A percentile compares a stretch with the other conserved stretches of the same genome.
These are phyloP conservation scores for Indri indri DNA, from an alignment of 2,113 vertebrate species.

Conservation along the genomic window DNA sequence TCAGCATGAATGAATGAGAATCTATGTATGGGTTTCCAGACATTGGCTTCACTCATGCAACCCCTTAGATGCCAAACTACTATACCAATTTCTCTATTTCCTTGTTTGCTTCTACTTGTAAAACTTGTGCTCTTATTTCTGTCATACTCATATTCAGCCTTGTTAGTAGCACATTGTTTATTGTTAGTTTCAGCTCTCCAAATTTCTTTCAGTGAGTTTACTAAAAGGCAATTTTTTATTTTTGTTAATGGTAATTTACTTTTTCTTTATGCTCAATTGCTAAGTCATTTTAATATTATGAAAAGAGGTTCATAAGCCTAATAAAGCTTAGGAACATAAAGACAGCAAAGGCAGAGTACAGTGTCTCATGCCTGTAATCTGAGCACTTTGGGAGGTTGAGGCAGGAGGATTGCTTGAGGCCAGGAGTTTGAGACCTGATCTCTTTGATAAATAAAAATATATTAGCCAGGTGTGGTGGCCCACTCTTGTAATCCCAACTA, in stretches of 20 bases:
- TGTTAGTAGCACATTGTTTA: not conserved
- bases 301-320: constrained; percentile 31
- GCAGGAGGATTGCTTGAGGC: too few relatives aligned
- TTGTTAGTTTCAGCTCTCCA: not conserved
- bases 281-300: constrained; percentile 33
- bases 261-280: not conserved
- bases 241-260: not conserved
- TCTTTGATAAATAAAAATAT: too few relatives aligned
- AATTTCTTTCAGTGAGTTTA: constrained; percentile 15
- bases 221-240: not conserved
- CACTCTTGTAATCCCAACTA: too few relatives aligned
- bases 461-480: too few relatives aligned
- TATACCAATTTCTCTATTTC: not conserved
- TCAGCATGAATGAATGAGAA: not conserved
- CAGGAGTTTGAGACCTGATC: too few relatives aligned
- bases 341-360: not conserved
- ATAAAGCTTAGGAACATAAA: constrained; percentile 36
- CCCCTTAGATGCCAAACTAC: not conserved
- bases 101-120: constrained; percentile 1
- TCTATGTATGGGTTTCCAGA: not conserved
- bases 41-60: not conserved
- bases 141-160: not conserved
- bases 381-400: too few relatives aligned
- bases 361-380: too few relatives aligned
- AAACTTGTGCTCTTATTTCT: not conserved